A percentile compares a stretch with the other conserved stretches of the same genome.
Conservation (phyloP, 2,797 vertebrate species). For the Lagorchestes hirsutus region DNA sequence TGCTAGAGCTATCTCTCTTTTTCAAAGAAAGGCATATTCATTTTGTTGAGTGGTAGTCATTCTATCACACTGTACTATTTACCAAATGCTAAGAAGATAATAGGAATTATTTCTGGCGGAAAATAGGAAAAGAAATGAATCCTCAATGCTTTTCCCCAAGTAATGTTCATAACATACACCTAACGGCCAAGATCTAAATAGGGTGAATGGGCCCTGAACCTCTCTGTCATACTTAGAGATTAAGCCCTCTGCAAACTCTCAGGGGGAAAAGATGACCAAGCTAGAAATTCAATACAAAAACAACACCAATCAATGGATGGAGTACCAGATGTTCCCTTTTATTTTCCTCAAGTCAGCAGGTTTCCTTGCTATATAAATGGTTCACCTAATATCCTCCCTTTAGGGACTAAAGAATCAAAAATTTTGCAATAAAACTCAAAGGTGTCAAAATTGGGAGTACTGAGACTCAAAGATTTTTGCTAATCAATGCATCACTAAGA, state of each 20-base stretch:
- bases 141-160: not conserved
- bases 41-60: not conserved
- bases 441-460: not conserved
- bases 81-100: not conserved
- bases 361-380: not conserved
- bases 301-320: not conserved
- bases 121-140: not conserved
- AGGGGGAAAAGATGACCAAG: not conserved
- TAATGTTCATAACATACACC: not conserved
- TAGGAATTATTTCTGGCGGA: not conserved
- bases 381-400: not conserved
- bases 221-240: not conserved
- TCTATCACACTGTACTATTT: not conserved
- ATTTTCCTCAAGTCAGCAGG: not conserved
- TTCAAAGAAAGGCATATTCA: not conserved
- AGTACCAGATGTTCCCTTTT: not conserved
- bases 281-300: not conserved
- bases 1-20: not conserved
- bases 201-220: not conserved
- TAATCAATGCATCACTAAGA: not conserved
- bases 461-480: not conserved
- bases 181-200: not conserved
- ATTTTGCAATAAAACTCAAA: not conserved
- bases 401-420: not conserved
- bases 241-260: not conserved